phyloP scores from a whole-genome alignment of 2,113 vertebrate species.

The Thunnus thynnus region DNA sequence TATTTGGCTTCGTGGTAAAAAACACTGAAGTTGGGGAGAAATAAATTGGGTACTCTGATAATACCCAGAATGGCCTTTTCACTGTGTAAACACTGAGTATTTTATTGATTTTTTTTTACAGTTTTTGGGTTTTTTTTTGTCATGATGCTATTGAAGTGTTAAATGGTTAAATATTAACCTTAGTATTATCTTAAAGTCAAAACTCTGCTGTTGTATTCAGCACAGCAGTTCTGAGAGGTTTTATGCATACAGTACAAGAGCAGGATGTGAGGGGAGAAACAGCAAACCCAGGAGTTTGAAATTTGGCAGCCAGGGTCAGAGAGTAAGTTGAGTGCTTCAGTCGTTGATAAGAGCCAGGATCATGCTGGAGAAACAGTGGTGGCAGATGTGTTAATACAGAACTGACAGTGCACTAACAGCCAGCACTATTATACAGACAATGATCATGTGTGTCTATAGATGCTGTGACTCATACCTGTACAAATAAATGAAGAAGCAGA shows the following conservation, averaged over 20 bases:
- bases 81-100: no score
- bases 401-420: background rate
- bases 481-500: conserved; percentile 99
- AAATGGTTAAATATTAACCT: conserved; percentile 40
- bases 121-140: background rate
- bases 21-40: no score
- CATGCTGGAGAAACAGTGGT: conserved; percentile 88
- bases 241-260: conserved; percentile 28
- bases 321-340: conserved; percentile 79
- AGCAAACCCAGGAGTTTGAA: conserved; percentile 48
- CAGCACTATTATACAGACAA: no score
- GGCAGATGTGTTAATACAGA: conserved; percentile 38
- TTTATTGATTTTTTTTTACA: no score
- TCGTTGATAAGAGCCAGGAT: conserved; percentile 98
- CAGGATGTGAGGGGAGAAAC: background rate
- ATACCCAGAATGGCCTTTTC: no score
- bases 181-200: background rate
- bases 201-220: conserved; percentile 4
- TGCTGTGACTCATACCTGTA: conserved; percentile 90
- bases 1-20: background rate
- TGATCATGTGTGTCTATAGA: background rate
- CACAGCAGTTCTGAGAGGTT: conserved; percentile 22
- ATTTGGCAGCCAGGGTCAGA: conserved; percentile 51
- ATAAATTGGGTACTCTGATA: no score
- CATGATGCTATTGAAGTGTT: background rate